Conservation (phyloP, 2,113 vertebrate species). For the Scartelaos histophorus region DNA sequence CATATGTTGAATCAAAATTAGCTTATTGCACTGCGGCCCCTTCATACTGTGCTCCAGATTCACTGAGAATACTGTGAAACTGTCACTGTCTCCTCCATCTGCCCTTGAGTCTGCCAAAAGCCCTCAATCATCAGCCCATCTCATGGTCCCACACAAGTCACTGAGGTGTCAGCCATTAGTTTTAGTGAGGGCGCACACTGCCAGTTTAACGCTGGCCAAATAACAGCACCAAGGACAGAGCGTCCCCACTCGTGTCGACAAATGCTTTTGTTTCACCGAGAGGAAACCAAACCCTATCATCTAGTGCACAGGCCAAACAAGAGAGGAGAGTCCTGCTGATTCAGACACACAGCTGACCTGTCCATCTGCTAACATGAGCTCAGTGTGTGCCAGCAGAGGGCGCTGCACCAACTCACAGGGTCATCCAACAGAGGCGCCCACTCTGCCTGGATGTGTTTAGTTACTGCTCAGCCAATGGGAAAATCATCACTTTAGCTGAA, state of each 20-base stretch:
- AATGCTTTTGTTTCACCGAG: conserved; percentile 7
- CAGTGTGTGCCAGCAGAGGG: neutral
- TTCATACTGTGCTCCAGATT: neutral
- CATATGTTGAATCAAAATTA: no score
- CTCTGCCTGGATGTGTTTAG: neutral
- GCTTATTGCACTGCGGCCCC: neutral
- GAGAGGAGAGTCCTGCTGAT: neutral
- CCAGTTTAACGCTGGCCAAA: neutral
- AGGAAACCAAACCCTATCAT: neutral
- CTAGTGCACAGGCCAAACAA: neutral
- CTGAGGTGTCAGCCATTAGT: conserved; percentile 4
- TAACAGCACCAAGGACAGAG: conserved; percentile 2
- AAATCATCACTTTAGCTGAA: neutral
- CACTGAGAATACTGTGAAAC: neutral
- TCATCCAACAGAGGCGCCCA: neutral
- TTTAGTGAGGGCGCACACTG: neutral
- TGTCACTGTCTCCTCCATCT: conserved; percentile 1
- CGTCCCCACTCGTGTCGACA: neutral
- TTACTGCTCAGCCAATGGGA: conserved; percentile 2
- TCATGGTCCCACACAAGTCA: conserved; percentile 4
- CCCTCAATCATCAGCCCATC: conserved; percentile 3
- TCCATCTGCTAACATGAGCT: neutral
- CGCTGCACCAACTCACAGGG: neutral
- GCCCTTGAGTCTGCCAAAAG: conserved; percentile 9
- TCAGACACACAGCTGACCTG: neutral